Percentiles rank a stretch among this genome's conserved stretches.
phyloP scores from a whole-genome alignment of 2,797 vertebrate genomes.

The Vireo griseus region DNA sequence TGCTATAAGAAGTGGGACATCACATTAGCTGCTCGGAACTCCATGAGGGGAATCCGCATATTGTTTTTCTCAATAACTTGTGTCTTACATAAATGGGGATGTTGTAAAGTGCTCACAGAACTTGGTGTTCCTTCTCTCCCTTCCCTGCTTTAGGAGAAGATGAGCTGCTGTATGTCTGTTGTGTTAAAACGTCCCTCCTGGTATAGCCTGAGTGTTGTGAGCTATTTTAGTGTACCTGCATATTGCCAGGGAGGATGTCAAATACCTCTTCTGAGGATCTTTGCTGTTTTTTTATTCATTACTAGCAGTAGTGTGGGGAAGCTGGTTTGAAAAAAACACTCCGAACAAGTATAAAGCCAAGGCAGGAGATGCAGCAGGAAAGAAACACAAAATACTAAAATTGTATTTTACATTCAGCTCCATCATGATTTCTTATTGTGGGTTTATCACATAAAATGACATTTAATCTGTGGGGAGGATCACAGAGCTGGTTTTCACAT shows the following conservation, averaged over 20 bases:
- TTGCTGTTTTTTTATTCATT: background rate
- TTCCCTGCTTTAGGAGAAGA: background rate
- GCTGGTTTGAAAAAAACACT: background rate
- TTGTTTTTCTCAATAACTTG: background rate
- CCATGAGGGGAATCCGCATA: background rate
- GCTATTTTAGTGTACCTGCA: background rate
- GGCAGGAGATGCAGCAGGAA: background rate
- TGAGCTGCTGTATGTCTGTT: background rate
- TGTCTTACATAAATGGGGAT: background rate
- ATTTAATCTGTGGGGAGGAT: background rate
- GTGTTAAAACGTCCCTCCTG: background rate
- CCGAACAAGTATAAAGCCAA: background rate
- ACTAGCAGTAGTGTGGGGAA: background rate
- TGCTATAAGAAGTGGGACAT: background rate
- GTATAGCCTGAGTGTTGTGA: background rate
- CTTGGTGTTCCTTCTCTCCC: background rate
- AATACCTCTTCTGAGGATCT: background rate
- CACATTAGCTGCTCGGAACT: background rate
- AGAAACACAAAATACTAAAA: background rate
- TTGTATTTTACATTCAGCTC: background rate
- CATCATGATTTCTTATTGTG: background rate
- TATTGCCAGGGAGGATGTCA: background rate
- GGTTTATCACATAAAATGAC: background rate
- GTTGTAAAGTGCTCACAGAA: background rate
- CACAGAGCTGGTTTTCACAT: background rate